phyloP scores from a whole-genome alignment of 2,888 invertebrate species.

The Cryptus viduatorius region DNA sequence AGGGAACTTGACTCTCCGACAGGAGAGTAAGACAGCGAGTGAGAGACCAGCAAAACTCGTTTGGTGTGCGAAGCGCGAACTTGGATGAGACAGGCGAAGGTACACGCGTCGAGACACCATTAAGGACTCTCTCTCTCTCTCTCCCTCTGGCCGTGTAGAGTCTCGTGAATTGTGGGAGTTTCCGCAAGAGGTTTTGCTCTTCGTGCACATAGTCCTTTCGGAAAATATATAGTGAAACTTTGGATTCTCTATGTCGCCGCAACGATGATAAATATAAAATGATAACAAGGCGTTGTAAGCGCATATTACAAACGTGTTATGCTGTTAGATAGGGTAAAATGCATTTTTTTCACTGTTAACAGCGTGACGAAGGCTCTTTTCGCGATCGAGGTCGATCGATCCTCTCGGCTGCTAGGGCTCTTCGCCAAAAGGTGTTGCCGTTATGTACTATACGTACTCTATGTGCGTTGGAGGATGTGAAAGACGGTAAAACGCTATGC shows the following conservation, averaged over 20 bases:
- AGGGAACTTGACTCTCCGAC: constrained; percentile 14
- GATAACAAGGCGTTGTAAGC: not conserved
- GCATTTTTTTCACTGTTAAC: not conserved
- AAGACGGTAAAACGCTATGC: not conserved
- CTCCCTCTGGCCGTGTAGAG: not conserved
- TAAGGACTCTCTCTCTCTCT: not conserved
- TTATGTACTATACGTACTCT: not conserved
- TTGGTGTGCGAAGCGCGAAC: constrained; percentile 16
- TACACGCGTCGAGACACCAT: constrained; percentile 20
- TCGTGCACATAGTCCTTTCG: not conserved
- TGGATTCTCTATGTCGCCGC: not conserved
- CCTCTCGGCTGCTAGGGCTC: constrained; percentile 32
- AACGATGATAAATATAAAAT: constrained; percentile 22
- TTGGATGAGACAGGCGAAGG: constrained; percentile 12
- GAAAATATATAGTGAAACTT: constrained; percentile 9
- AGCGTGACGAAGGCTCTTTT: constrained; percentile 25
- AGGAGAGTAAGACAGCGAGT: not conserved
- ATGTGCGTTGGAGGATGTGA: not conserved
- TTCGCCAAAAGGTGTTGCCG: constrained; percentile 52
- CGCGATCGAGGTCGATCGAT: constrained; percentile 58
- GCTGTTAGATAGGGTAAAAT: constrained; percentile 1
- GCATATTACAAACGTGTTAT: not conserved
- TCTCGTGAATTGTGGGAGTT: constrained; percentile 7
- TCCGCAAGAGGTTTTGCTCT: not conserved
- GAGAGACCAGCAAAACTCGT: constrained; percentile 9